A percentile compares a stretch with the other conserved stretches of the same genome.
Conservation (phyloP, 1,140 invertebrate genomes). For the Heliconius eleuchia region DNA sequence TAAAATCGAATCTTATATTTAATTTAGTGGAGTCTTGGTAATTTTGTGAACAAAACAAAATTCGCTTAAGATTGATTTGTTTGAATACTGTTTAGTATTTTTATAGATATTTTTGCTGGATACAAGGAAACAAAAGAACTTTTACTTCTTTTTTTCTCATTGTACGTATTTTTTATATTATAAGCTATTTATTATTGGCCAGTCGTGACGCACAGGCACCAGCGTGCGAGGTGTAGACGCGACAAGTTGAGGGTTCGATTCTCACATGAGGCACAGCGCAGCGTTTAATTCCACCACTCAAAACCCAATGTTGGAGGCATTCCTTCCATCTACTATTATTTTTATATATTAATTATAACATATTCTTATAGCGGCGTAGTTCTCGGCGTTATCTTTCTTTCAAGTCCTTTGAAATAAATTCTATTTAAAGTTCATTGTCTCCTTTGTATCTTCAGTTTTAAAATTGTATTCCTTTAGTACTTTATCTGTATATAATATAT, state of each 20-base stretch:
- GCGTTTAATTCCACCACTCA: too few species aligned
- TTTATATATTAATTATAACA: background rate
- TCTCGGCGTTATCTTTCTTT: background rate
- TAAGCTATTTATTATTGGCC: too few species aligned
- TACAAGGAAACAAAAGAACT: background rate
- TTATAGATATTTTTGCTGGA: background rate
- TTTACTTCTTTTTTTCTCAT: background rate
- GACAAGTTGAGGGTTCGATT: too few species aligned
- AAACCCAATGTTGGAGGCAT: too few species aligned
- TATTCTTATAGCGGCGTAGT: background rate
- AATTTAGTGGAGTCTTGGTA: constrained; percentile 65
- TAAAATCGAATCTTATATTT: background rate
- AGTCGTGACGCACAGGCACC: too few species aligned
- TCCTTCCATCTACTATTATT: too few species aligned
- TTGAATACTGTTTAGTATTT: background rate
- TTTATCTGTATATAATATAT: background rate
- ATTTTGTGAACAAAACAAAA: constrained; percentile 76
- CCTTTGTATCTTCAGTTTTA: background rate
- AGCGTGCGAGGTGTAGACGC: too few species aligned
- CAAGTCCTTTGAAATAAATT: background rate
- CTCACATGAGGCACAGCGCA: too few species aligned
- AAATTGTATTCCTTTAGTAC: background rate
- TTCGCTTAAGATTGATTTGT: constrained; percentile 68
- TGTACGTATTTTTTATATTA: background rate
- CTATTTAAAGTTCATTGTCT: background rate